Percentiles rank a stretch among this genome's conserved stretches.
Evolutionary conservation across 1,140 invertebrate species (phyloP).

Genomic region (Anastatus disparis): DNA sequence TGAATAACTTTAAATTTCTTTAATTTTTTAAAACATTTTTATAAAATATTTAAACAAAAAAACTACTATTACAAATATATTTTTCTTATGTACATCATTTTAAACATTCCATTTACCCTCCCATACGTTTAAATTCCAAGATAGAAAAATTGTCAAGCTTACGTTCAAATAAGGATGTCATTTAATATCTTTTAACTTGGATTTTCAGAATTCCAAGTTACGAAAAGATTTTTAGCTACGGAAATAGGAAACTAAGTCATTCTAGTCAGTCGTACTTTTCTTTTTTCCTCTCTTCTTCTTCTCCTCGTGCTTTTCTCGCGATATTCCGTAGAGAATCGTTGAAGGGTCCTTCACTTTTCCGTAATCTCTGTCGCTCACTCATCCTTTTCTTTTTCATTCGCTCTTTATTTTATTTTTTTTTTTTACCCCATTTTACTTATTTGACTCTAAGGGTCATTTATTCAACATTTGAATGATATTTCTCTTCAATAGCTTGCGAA

Average conservation of each 20-base stretch:
- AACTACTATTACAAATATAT: neutral
- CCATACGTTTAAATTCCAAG: neutral
- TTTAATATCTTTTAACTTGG: constrained; percentile 15
- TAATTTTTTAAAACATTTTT: too few relatives aligned
- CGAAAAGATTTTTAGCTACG: neutral
- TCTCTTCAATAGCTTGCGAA: neutral
- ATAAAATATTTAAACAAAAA: neutral
- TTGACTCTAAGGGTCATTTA: constrained; percentile 6
- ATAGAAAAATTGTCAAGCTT: constrained; percentile 4
- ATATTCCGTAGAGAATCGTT: constrained; percentile 20
- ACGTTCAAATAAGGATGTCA: neutral
- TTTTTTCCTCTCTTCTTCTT: too few relatives aligned
- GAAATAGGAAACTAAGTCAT: constrained; percentile 24
- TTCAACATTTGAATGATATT: constrained; percentile 3
- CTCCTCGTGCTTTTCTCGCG: constrained; percentile 1
- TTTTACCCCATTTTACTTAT: neutral
- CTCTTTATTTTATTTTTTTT: neutral
- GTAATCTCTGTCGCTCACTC: constrained; percentile 21
- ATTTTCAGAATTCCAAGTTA: constrained; percentile 22
- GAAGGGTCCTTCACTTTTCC: constrained; percentile 4
- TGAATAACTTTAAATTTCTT: too few relatives aligned
- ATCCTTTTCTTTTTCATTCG: neutral
- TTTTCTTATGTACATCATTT: neutral
- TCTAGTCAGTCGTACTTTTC: constrained; percentile 9
- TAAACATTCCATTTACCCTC: too few relatives aligned